Base-by-base conservation (phyloP, 2,888 invertebrate genomes). In the Meganola albula region DNA sequence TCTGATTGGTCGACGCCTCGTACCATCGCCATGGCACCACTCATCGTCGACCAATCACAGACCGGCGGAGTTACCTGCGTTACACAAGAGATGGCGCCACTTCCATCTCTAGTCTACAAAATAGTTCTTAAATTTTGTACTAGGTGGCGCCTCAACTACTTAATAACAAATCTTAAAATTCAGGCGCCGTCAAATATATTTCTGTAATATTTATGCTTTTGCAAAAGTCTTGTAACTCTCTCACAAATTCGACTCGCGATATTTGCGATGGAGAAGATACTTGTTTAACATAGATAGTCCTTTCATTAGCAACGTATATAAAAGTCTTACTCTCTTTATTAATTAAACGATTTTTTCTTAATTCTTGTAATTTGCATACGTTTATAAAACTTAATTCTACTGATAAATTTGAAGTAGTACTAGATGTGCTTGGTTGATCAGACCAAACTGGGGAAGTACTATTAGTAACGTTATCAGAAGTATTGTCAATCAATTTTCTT, bases 161-260 rank as follows among this genome's bases (percentile, higher is more conserved):
- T n/a, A n/a, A n/a, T n/a, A n/a, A n/a, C n/a, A n/a, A n/a, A n/a
- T n/a, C n/a, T n/a, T n/a, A n/a, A n/a, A n/a, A n/a, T n/a, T n/a
- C n/a, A n/a, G n/a, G n/a, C n/a, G n/a, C n/a, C n/a, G n/a, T 23
- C 31, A 20, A 18, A 26, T 23, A 37, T 27, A 22, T 33, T 42
- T 16, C 16, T 6, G 4, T 16, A 5, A 16, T 16, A 16, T 16
- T 6, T 16, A 16, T 16, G 4, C 6, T 16, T 16, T 16, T 16
- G 16, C 16, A 5, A 16, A 16, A 16, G 4, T 16, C 6, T 6
- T 16, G 4, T 16, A 16, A 16, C 16, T 16, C 6, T 5, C 4
- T 16, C 16, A 16, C 16, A 16, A 16, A 16, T 24, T 10, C 16
- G 16, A 6, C 16, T 16, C 16, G 16, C 16, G 16, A 16, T 5